A percentile compares a stretch with the other conserved stretches of the same genome.
These are phyloP conservation scores for Seira sanloemensis DNA, from an alignment of 2,888 invertebrate species.

Conservation along the genomic window DNA sequence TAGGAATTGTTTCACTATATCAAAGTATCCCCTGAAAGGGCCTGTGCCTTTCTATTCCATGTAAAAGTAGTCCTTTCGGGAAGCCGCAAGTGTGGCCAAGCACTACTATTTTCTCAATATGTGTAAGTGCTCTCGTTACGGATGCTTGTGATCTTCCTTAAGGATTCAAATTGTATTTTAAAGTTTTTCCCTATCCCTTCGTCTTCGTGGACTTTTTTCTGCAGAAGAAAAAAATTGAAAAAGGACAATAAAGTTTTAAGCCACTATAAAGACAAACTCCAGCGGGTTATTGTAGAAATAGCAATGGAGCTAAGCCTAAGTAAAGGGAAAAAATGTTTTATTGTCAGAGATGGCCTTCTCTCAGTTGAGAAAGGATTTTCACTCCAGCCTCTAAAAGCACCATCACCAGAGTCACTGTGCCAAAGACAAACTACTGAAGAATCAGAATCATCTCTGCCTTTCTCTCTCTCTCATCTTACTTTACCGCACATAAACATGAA, in stretches of 20 bases:
- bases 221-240: conserved; percentile 4
- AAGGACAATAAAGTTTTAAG: conserved; percentile 16
- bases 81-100: not conserved
- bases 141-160: not conserved
- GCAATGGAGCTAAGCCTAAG: conserved; percentile 9
- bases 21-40: not conserved
- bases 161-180: conserved; percentile 13
- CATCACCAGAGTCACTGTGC: not conserved
- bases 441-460: conserved; percentile 16
- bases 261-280: not conserved
- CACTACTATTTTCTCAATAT: not conserved
- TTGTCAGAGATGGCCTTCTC: not conserved
- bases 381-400: not conserved
- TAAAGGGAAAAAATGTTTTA: conserved; percentile 3
- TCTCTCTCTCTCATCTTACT: too few species aligned
- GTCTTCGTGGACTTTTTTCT: not conserved
- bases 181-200: not conserved
- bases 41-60: not conserved
- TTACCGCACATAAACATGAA: conserved; percentile 7
- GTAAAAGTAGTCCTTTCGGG: not conserved
- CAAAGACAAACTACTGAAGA: not conserved
- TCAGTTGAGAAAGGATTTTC: not conserved
- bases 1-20: not conserved
- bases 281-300: not conserved
- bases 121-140: not conserved